Percentiles rank a stretch among this genome's conserved stretches.
Evolutionary conservation across 2,113 vertebrate genomes (phyloP).

Genomic region (Dascyllus trimaculatus): DNA sequence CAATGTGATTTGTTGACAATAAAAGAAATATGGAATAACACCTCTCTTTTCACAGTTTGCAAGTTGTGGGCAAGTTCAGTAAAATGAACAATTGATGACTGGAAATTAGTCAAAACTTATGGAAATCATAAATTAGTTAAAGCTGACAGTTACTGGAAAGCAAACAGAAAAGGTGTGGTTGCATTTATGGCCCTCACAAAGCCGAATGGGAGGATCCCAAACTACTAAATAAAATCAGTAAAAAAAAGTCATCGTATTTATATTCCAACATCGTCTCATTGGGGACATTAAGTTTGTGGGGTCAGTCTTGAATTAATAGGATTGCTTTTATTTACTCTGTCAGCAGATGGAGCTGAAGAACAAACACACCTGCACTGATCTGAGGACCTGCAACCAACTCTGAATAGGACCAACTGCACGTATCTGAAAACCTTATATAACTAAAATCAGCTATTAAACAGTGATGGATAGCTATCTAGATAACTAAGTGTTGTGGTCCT

Average conservation of each 20-base stretch:
- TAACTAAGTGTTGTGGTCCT: too few relatives aligned
- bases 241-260: too few relatives aligned
- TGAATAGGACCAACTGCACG: too few relatives aligned
- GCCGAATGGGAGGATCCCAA: conserved; percentile 13
- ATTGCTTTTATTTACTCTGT: not conserved
- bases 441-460: too few relatives aligned
- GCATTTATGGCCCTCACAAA: conserved; percentile 25
- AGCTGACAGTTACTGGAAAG: not conserved
- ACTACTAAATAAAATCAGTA: not conserved
- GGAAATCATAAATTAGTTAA: not conserved
- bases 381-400: not conserved
- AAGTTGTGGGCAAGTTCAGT: conserved; percentile 17
- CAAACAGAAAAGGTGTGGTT: conserved; percentile 18
- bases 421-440: too few relatives aligned
- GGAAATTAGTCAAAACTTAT: not conserved
- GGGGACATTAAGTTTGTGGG: too few relatives aligned
- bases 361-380: conserved; percentile 3
- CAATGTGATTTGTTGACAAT: too few relatives aligned
- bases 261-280: too few relatives aligned
- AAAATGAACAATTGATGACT: not conserved
- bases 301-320: not conserved
- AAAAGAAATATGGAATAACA: too few relatives aligned
- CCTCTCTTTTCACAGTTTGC: not conserved
- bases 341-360: conserved; percentile 31
- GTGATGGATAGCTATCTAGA: too few relatives aligned